Evolutionary conservation across 2,797 vertebrate genomes (phyloP).

Genomic region (Anguilla anguilla): DNA sequence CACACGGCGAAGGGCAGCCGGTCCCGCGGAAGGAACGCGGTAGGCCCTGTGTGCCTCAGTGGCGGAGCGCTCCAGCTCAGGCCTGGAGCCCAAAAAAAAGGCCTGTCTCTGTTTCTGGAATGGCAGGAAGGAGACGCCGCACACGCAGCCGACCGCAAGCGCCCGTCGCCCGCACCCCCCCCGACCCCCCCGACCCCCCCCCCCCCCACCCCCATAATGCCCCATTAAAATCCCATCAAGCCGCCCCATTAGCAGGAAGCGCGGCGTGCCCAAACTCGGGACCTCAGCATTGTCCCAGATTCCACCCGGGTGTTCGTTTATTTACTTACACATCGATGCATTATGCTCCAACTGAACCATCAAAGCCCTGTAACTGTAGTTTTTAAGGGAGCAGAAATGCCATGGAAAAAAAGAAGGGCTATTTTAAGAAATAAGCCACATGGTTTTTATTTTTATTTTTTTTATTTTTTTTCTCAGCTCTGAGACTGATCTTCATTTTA

Average conservation of each 20-base stretch:
- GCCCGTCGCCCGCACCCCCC: not conserved
- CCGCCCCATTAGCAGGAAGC: slow-evolving; percentile 2
- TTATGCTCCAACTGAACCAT: slow-evolving; percentile 63
- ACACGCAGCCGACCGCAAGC: not conserved
- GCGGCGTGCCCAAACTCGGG: not conserved
- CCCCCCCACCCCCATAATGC: not conserved
- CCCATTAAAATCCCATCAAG: slow-evolving; percentile 18
- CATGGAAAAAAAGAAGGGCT: slow-evolving; percentile 7
- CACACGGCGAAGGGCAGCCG: too few species aligned
- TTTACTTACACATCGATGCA: slow-evolving; percentile 62
- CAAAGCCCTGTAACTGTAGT: slow-evolving; percentile 52
- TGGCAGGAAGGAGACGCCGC: not conserved
- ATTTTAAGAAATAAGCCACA: not conserved
- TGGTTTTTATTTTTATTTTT: slow-evolving; percentile 53
- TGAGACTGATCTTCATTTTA: slow-evolving; percentile 64
- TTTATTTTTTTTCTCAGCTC: slow-evolving; percentile 59
- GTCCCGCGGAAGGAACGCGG: not conserved
- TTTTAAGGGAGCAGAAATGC: slow-evolving; percentile 52
- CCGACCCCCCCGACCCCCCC: too few species aligned
- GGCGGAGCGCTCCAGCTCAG: not conserved
- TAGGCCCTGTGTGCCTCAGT: not conserved
- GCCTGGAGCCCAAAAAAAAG: too few species aligned
- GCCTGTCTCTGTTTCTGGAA: not conserved
- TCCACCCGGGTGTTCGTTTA: slow-evolving; percentile 58
- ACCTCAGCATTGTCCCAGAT: slow-evolving; percentile 28